Base-by-base conservation (phyloP, 2,888 invertebrate species). In the Lycaena phlaeas region DNA sequence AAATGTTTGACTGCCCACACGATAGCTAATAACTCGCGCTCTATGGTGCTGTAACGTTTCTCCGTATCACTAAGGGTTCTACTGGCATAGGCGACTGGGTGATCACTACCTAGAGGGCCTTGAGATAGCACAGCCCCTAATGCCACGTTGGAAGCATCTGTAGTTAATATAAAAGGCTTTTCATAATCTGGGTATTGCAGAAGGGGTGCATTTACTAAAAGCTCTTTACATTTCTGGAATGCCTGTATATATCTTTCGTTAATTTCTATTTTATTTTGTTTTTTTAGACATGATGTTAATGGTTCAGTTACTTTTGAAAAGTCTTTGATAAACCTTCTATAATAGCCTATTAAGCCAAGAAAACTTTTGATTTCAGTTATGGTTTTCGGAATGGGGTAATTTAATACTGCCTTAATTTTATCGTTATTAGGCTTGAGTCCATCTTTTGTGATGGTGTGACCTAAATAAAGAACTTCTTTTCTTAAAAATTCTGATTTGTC, bases 341-440 rank as follows among this genome's bases (percentile, higher is more conserved):
- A n/a, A n/a, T n/a, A n/a, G n/a, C n/a, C n/a, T n/a, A n/a, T n/a
- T n/a, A n/a, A n/a, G n/a, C n/a, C n/a, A n/a, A n/a, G n/a, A n/a
- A n/a, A n/a, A n/a, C n/a, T n/a, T n/a, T n/a, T n/a, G n/a, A n/a
- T n/a, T n/a, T n/a, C n/a, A n/a, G n/a, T n/a, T n/a, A n/a, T n/a
- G n/a, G n/a, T n/a, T n/a, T n/a, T n/a, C n/a, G n/a, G n/a, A n/a
- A n/a, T n/a, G n/a, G n/a, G n/a, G n/a, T n/a, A n/a, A n/a, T n/a
- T n/a, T n/a, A n/a, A n/a, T n/a, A n/a, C n/a, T n/a, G n/a, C n/a
- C n/a, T 49, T 25, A 3, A 59, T 52, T 44, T 59, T 58, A 29
- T 53, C 46, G 4, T 49, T 27, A 28, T 60, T 58, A 1, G 61
- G 61, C 47, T 54, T n/a, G n/a, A n/a, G n/a, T n/a, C n/a, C n/a